A percentile compares a stretch with the other conserved stretches of the same genome.
These are phyloP conservation scores for Crotalus viridis DNA, from an alignment of 2,113 vertebrate species.

Conservation along the genomic window DNA sequence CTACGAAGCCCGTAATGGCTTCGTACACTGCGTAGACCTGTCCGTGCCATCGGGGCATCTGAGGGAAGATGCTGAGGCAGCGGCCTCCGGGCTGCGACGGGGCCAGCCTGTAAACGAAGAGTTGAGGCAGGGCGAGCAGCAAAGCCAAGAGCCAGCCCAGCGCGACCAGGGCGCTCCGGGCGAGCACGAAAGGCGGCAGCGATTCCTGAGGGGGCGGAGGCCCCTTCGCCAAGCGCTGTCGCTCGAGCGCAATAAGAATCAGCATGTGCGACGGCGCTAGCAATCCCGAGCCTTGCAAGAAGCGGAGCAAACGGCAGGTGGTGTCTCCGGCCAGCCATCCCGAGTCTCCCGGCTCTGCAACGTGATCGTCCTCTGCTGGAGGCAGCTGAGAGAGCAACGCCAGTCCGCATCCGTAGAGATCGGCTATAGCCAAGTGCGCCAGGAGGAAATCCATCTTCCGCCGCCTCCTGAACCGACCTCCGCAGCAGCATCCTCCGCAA, in stretches of 20 bases:
- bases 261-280: slow-evolving; percentile 67
- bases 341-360: slow-evolving; percentile 24
- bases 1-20: slow-evolving; percentile 56
- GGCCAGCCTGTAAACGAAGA: slow-evolving; percentile 50
- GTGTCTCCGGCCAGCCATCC: slow-evolving; percentile 40
- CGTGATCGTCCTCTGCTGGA: slow-evolving; percentile 32
- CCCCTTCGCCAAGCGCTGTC: slow-evolving; percentile 47
- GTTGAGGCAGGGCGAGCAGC: slow-evolving; percentile 64
- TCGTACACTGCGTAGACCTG: slow-evolving; percentile 57
- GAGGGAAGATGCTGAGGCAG: slow-evolving; percentile 57
- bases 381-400: slow-evolving; percentile 55
- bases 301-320: slow-evolving; percentile 56
- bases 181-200: slow-evolving; percentile 27
- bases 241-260: slow-evolving; percentile 66
- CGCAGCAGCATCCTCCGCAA: slow-evolving; percentile 35
- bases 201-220: slow-evolving; percentile 36
- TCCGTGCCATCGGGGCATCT: slow-evolving; percentile 63
- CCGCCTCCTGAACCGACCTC: slow-evolving; percentile 35
- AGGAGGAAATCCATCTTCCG: slow-evolving; percentile 69
- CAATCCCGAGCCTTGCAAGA: slow-evolving; percentile 63
- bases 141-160: slow-evolving; percentile 66
- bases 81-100: background rate
- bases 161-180: slow-evolving; percentile 45
- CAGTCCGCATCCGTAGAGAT: slow-evolving; percentile 64
- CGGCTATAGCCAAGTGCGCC: slow-evolving; percentile 67